A percentile compares a stretch with the other conserved stretches of the same genome.
Evolutionary conservation across 2,888 invertebrate species (phyloP).

Genomic region (Meandrusa payeni): DNA sequence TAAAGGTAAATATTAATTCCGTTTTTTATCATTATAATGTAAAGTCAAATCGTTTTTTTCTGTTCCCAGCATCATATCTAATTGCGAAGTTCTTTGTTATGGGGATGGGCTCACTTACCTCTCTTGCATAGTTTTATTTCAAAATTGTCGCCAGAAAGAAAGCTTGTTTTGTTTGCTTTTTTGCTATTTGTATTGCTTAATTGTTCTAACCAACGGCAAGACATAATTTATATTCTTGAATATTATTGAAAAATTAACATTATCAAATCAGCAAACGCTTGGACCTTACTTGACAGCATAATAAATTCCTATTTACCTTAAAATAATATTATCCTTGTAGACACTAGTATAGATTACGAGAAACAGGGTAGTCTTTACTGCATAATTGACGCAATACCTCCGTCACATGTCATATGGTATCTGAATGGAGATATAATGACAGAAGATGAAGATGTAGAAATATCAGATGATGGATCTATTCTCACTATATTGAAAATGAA

Average conservation of each 20-base stretch:
- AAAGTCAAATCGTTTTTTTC: too few relatives aligned
- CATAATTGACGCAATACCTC: conserved; percentile 41
- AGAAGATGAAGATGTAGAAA: conserved; percentile 28
- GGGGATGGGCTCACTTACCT: too few relatives aligned
- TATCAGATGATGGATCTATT: conserved; percentile 35
- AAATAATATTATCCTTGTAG: conserved; percentile 33
- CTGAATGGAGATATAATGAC: conserved; percentile 30
- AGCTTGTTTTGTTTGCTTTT: too few relatives aligned
- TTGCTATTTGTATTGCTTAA: too few relatives aligned
- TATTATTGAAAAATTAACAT: too few relatives aligned
- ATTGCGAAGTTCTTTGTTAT: too few relatives aligned
- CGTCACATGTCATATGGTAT: conserved; percentile 42
- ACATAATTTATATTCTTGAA: too few relatives aligned
- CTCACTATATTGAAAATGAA: conserved; percentile 41
- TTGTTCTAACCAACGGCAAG: background rate
- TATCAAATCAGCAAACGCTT: too few relatives aligned
- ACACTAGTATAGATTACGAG: conserved; percentile 37
- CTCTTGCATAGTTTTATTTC: too few relatives aligned
- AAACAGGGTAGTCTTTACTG: conserved; percentile 35
- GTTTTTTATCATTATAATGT: too few relatives aligned
- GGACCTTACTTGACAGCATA: background rate
- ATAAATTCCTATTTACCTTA: background rate
- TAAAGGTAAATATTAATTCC: conserved; percentile 17
- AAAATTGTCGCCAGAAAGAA: too few relatives aligned
- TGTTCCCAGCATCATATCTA: too few relatives aligned